These are phyloP conservation scores for Gallirallus australis DNA, from an alignment of 2,797 vertebrate species.

Conservation along the genomic window DNA sequence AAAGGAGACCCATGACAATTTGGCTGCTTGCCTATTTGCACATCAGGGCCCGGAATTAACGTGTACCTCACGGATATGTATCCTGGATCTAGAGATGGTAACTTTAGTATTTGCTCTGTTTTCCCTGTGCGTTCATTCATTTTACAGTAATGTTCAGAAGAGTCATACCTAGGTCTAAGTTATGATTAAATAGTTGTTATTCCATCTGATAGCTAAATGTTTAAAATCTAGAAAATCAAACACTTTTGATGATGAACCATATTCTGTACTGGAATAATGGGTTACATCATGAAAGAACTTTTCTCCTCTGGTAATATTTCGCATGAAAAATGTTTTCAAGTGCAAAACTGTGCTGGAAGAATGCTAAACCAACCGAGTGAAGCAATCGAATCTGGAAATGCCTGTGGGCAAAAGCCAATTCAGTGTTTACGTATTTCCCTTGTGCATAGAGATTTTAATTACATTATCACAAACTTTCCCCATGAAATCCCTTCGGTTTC, in stretches of 20 bases:
- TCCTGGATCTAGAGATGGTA: not conserved
- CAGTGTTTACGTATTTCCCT: not conserved
- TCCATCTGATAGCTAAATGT: not conserved
- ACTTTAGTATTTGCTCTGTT: not conserved
- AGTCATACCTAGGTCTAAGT: not conserved
- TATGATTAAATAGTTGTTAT: not conserved
- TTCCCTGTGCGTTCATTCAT: not conserved
- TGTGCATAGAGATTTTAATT: constrained; percentile 26
- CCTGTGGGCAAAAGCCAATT: constrained; percentile 9
- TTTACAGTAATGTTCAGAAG: not conserved
- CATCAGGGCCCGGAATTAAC: not conserved
- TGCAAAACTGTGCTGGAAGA: constrained; percentile 11
- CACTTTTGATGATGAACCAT: not conserved
- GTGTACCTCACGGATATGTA: not conserved
- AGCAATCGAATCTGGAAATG: constrained; percentile 40
- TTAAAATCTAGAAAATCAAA: not conserved
- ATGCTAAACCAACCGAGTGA: not conserved
- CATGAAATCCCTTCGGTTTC: not conserved
- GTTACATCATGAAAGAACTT: not conserved
- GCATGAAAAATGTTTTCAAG: not conserved
- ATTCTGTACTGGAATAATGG: not conserved
- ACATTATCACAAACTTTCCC: not conserved
- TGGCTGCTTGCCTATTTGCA: not conserved
- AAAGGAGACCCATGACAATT: not conserved
- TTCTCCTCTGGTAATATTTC: not conserved